Evolutionary conservation across 1,140 invertebrate genomes (phyloP), one percentile per base, ranked within the genome.

Genomic region (Aphis craccivora): DNA sequence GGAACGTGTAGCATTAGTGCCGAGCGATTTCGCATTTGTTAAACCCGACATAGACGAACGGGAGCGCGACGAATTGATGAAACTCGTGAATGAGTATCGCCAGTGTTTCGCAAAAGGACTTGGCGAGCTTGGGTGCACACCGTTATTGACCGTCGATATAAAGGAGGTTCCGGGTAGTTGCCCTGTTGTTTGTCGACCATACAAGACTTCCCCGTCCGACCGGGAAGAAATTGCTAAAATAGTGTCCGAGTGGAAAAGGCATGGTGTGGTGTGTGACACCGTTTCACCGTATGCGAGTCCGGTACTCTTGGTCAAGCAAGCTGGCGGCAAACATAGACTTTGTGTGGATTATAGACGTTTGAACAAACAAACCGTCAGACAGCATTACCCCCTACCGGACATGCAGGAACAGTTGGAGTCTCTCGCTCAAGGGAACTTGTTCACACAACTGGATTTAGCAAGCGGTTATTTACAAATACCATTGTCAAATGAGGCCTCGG

Each of bases 331-430:
- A 37, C 91, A 53, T 11, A 23, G 94, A 37, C 35, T 94, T 7
- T 51, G 94, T 0, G 51, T 94, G 7, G 94, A 94, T 90, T 94
- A 94, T 91, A 83, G 94, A 6, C 43, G 43, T 18, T 25, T 94
- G 1, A 94, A 94, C 86, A 83, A 88, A 4, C 84, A 94, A 67
- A 94, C 94, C 3, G 60, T 94, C 18, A 35, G 93, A 20, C 88
- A 91, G 0, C 81, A 94, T 60, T 94, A 94, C 94, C 94, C 94
- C 0, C 35, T 94, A 9, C 94, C 94, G 0, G 94, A 93, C 23
- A 43, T 95, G 23, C 94, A 94, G 40, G 94, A 94, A 9, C 92
- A 93, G 1, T 23, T 94, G 7, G 94, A 94, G 53, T 90, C 93
- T 22, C 51, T 95, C 0, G 86, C 93, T 6, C 88, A 86, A 0